Evolutionary conservation across 1,140 invertebrate species (phyloP), one percentile per base, ranked within the genome.

Genomic region (Bombus superbus): DNA sequence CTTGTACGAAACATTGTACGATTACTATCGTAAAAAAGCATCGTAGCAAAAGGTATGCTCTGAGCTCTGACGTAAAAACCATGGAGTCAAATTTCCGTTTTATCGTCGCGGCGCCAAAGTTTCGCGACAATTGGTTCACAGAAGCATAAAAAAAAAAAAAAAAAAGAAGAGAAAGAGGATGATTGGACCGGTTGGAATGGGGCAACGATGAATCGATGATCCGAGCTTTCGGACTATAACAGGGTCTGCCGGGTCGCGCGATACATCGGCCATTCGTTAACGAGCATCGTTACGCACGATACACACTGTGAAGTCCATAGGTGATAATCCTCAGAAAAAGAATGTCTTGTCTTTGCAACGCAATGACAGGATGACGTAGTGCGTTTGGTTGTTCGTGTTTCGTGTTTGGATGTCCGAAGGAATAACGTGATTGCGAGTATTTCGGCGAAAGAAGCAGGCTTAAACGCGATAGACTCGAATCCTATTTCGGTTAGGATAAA

Each of bases 1-100:
- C 47, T 72, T 42, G 64, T 74, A 47, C 68, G 69, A 47, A 80
- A 81, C 40, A 73, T 32, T 35, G 47, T 22, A 22, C 47, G 47
- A 53, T 53, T 53, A 47, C 28, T 25, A 32, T 85, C 86, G 77
- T 88, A 89, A 89, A 89, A 87, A 28, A 15, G 28, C 25, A 11
- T 32, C 44, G 11, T 35, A 40, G 75, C 62, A 32, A 77, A 77
- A 77, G 25, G 53, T 13, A n/a, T 11, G 38, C 9, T 40, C 57
- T 25, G 2, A n/a, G 6, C 3, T 28, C 6, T 38, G 57, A 77
- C 38, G 75, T 40, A 42, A 62, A 75, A 62, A 25, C 44, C 66
- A 25, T 68, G 3, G 15, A 22, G 66, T 15, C 15, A 13, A 40
- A 28, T 38, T 77, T 64, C 13, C 35, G 59, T 78, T 78, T 64